Conservation (phyloP, 2,888 invertebrate genomes). For the Chorisops tibialis region DNA sequence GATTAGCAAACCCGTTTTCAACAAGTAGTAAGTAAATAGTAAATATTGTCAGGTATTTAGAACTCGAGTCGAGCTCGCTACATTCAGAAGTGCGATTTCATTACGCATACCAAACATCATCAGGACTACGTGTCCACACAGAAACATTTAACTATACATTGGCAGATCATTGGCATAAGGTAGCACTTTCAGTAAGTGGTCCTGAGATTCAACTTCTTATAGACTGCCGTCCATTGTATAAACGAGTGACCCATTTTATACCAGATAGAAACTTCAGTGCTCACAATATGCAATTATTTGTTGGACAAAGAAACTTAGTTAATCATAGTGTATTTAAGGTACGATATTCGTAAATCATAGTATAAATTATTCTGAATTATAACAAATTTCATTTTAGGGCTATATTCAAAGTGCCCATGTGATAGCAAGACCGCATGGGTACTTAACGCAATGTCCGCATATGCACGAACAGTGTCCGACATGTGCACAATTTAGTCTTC, state of each 20-base stretch:
- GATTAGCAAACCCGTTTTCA: conserved; percentile 24
- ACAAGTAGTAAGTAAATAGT: conserved; percentile 47
- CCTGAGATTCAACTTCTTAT: conserved; percentile 79
- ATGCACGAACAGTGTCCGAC: conserved; percentile 85
- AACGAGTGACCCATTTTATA: conserved; percentile 68
- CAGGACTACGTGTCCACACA: conserved; percentile 64
- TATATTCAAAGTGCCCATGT: conserved; percentile 83
- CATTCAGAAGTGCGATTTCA: conserved; percentile 82
- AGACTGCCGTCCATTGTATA: conserved; percentile 83
- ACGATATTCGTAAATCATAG: conserved; percentile 37
- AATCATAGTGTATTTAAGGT: conserved; percentile 83
- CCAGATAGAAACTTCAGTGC: conserved; percentile 74
- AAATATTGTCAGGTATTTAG: conserved; percentile 69
- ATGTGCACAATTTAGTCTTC: conserved; percentile 81
- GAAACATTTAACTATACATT: conserved; percentile 85
- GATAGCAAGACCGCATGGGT: conserved; percentile 81
- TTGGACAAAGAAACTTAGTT: conserved; percentile 81
- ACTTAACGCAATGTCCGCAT: conserved; percentile 80
- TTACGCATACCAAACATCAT: conserved; percentile 60
- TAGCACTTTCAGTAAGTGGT: conserved; percentile 80
- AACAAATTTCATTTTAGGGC: conserved; percentile 58
- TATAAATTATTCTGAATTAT: not conserved
- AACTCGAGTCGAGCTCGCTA: conserved; percentile 86
- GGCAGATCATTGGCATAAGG: conserved; percentile 86
- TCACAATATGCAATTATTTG: conserved; percentile 74